Evolutionary conservation across 2,113 vertebrate species (phyloP).

Genomic region (Bothrops jararaca): DNA sequence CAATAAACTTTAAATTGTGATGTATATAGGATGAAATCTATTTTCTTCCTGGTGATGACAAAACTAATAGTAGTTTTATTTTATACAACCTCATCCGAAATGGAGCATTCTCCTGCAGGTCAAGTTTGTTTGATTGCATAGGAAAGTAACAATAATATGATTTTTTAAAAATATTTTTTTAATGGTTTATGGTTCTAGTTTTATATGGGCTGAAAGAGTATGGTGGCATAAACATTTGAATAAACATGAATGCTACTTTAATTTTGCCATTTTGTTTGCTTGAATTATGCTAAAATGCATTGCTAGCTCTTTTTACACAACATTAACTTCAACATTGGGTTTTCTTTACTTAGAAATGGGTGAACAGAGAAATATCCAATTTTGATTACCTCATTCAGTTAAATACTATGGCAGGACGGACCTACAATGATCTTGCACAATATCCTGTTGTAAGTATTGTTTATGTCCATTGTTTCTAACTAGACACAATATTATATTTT

Average conservation of each 20-base stretch:
- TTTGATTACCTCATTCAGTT: conserved; percentile 98
- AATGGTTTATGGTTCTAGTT: neutral
- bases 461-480: neutral
- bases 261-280: neutral
- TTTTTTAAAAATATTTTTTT: neutral
- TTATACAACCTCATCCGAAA: neutral
- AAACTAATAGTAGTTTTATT: neutral
- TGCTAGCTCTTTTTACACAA: neutral
- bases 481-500: neutral
- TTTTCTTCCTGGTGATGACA: neutral
- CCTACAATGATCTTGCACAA: conserved; percentile 95
- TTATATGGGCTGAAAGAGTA: neutral
- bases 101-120: neutral
- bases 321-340: conserved; percentile 21
- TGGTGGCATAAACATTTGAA: neutral
- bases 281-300: neutral
- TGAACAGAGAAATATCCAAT: conserved; percentile 95
- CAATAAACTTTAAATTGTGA: neutral
- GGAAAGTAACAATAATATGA: neutral
- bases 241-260: neutral
- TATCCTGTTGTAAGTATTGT: conserved; percentile 88
- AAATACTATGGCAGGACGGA: conserved; percentile 95
- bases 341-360: conserved; percentile 86
- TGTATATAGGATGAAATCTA: neutral
- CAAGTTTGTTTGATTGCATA: neutral